Base-by-base conservation (phyloP, 2,113 vertebrate species). In the Hippocampus barbouri region DNA sequence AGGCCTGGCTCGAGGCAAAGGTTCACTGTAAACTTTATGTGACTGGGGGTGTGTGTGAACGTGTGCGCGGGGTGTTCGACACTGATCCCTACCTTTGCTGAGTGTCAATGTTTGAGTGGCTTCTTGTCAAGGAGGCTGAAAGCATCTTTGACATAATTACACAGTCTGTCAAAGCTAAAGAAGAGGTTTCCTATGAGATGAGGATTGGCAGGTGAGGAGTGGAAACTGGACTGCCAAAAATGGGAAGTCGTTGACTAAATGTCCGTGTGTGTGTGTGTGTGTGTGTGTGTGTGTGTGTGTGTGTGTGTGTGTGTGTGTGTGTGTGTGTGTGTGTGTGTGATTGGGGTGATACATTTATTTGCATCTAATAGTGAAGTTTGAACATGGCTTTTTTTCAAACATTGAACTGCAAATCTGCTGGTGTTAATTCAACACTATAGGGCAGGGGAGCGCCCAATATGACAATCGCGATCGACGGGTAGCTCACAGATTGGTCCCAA, bases 91-190 rank as follows among this genome's bases (percentile, higher is more conserved):
- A 80, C 83, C 82, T 89, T 84, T 67, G 69, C 70, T 66, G 70
- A 45, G 73, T 76, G 80, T 81, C 77, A 85, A 81, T 74, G 69
- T 85, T 89, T 83, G 68, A 78, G 78, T 80, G 70, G 74, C 64
- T 78, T 72, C 69, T 72, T 77, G 85, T 81, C 75, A 78, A 81
- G 86, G 54, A 70, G 69, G 74, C 81, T 63, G 75, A 78, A 79
- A 82, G 78, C 69, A 64, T 72, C 79, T 84, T 82, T 68, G 73
- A 82, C 71, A 76, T 79, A 85, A 90, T 88, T 85, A 79, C 78
- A 89, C 75, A 72, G 82, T 73, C 47, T 72, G 69, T 83, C 71
- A 81, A 68, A 72, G 76, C 82, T 76, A 53, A 80, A 74, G 73
- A 83, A 68, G 70, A 83, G 73, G 74, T 82, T 88, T 51, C 77